phyloP scores from a whole-genome alignment of 2,888 invertebrate species.

The Acrocera orbiculus region DNA sequence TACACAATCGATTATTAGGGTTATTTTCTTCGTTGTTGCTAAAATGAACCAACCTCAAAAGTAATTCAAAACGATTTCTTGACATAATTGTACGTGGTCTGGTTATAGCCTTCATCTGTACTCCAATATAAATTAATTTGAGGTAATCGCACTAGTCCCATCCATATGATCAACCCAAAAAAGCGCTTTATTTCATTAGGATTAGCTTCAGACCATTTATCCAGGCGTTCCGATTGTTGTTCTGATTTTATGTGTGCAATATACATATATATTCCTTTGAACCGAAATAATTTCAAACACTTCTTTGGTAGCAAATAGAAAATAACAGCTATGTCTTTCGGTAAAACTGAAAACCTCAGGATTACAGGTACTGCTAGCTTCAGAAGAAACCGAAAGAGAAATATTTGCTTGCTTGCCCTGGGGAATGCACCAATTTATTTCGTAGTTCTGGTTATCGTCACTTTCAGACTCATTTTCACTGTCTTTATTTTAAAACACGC shows the following conservation, averaged over 20 bases:
- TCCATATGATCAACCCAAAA: slow-evolving; percentile 5
- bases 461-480: slow-evolving; percentile 3
- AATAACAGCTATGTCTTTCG: slow-evolving; percentile 4
- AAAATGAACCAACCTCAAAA: slow-evolving; percentile 5
- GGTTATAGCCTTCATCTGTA: slow-evolving; percentile 5
- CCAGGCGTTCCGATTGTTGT: slow-evolving; percentile 2
- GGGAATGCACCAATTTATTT: slow-evolving; percentile 3
- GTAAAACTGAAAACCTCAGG: slow-evolving; percentile 5
- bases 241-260: slow-evolving; percentile 4
- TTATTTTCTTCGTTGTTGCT: slow-evolving; percentile 7
- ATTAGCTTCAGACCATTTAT: slow-evolving; percentile 6
- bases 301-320: slow-evolving; percentile 5
- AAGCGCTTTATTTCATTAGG: slow-evolving; percentile 6
- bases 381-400: slow-evolving; percentile 4
- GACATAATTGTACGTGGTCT: slow-evolving; percentile 3
- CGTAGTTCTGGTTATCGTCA: slow-evolving; percentile 1
- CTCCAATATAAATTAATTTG: slow-evolving; percentile 4
- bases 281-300: slow-evolving; percentile 5
- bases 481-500: no score
- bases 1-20: slow-evolving; percentile 6
- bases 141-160: slow-evolving; percentile 6
- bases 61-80: slow-evolving; percentile 3
- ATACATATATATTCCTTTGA: slow-evolving; percentile 6
- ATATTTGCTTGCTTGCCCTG: slow-evolving; percentile 4
- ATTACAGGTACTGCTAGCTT: slow-evolving; percentile 4